A percentile compares a stretch with the other conserved stretches of the same genome.
Evolutionary conservation across 2,797 vertebrate species (phyloP).

Genomic region (Cephalopachus bancanus): DNA sequence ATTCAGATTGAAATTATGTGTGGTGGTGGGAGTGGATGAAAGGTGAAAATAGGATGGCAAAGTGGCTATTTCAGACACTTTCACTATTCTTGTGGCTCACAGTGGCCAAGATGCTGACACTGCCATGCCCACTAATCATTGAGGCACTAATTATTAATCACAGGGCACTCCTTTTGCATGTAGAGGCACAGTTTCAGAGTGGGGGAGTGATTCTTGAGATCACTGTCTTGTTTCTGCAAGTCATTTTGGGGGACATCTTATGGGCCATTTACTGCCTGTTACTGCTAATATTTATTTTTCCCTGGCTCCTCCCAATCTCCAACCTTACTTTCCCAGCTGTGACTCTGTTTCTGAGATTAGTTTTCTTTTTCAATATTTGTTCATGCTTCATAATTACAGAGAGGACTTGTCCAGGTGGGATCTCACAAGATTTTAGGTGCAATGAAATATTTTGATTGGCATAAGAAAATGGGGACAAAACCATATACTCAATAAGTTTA

Average conservation of each 20-base stretch:
- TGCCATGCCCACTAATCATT: background rate
- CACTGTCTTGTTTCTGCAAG: background rate
- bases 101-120: background rate
- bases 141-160: background rate
- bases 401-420: background rate
- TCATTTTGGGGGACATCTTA: background rate
- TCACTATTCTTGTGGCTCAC: background rate
- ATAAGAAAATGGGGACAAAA: background rate
- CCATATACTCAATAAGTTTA: background rate
- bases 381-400: background rate
- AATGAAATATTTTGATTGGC: background rate
- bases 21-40: background rate
- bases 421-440: background rate
- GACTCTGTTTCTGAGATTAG: background rate
- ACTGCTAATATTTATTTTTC: background rate
- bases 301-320: background rate
- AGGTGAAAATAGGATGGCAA: background rate
- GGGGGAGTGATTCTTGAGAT: background rate
- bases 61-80: background rate
- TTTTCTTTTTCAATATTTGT: constrained; percentile 10
- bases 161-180: background rate
- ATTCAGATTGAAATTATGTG: background rate
- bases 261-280: background rate
- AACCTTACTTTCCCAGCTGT: background rate
- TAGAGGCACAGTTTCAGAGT: background rate